Evolutionary conservation across 2,888 invertebrate genomes (phyloP).

Genomic region (Oscheius myriophilus): DNA sequence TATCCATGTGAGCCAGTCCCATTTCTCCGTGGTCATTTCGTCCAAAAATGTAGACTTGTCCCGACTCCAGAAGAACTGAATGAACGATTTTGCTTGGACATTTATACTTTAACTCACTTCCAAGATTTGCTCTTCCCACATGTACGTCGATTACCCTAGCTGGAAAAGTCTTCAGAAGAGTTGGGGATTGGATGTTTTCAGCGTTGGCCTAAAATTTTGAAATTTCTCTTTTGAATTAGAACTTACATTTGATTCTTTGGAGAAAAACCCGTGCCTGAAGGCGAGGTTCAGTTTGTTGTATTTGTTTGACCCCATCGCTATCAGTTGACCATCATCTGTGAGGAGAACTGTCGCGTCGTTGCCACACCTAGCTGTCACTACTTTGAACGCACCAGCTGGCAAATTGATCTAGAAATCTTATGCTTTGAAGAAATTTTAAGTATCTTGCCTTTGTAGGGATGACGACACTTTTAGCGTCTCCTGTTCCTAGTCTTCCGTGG

Average conservation of each 20-base stretch:
- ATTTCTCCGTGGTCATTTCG: constrained; percentile 78
- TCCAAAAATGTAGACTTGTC: constrained; percentile 77
- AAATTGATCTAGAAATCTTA: constrained; percentile 51
- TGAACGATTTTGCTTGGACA: not conserved
- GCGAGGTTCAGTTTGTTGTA: constrained; percentile 79
- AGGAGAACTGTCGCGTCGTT: constrained; percentile 44
- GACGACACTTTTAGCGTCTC: constrained; percentile 74
- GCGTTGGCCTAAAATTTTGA: constrained; percentile 68
- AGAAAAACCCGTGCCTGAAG: constrained; percentile 73
- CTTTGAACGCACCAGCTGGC: constrained; percentile 43
- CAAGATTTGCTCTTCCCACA: constrained; percentile 76
- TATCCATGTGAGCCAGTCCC: constrained; percentile 74
- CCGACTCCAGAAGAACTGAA: constrained; percentile 75
- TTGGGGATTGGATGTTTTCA: constrained; percentile 72
- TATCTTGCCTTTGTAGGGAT: constrained; percentile 40
- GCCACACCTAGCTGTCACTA: constrained; percentile 51
- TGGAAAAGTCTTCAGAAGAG: constrained; percentile 74
- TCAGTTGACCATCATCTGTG: constrained; percentile 71
- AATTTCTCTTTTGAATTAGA: not conserved
- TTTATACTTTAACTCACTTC: constrained; percentile 36
- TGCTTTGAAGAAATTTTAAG: not conserved
- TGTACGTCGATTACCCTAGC: constrained; percentile 76
- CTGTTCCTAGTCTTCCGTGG: constrained; percentile 76
- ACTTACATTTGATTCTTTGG: constrained; percentile 70
- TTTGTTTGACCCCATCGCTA: constrained; percentile 78